A percentile compares a stretch with the other conserved stretches of the same genome.
Conservation (phyloP, 2,888 invertebrate species). For the Phortica okadai region DNA sequence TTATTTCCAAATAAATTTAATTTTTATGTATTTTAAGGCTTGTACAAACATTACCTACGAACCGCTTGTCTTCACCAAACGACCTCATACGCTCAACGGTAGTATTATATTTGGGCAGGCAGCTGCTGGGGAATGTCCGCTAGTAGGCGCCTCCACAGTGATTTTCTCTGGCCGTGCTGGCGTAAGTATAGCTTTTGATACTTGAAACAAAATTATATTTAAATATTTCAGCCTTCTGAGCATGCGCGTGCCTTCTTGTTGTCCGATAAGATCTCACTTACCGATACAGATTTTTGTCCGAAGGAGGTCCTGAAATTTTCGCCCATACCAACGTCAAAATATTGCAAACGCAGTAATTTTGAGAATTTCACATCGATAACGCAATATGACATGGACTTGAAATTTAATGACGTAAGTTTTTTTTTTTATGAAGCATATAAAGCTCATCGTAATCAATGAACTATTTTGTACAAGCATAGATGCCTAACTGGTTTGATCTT, state of each 20-base stretch:
- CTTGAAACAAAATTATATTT: not conserved
- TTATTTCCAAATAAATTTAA: conserved; percentile 32
- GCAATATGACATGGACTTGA: conserved; percentile 72
- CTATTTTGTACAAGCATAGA: conserved; percentile 53
- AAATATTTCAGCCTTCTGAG: conserved; percentile 68
- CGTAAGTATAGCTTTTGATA: conserved; percentile 59
- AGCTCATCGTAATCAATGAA: not conserved
- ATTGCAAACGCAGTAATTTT: conserved; percentile 75
- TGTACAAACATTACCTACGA: conserved; percentile 73
- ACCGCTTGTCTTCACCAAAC: conserved; percentile 74
- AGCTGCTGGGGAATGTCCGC: conserved; percentile 65
- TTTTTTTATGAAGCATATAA: not conserved
- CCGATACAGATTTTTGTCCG: conserved; percentile 73
- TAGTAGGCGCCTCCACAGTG: conserved; percentile 65
- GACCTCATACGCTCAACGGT: conserved; percentile 73
- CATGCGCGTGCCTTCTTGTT: conserved; percentile 71
- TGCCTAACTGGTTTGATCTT: conserved; percentile 75
- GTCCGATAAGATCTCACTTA: conserved; percentile 71
- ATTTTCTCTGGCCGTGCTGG: conserved; percentile 72
- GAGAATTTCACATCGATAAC: conserved; percentile 75
- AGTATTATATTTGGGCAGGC: conserved; percentile 72
- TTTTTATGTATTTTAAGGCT: conserved; percentile 59
- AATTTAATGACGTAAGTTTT: conserved; percentile 71
- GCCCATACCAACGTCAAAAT: conserved; percentile 75
- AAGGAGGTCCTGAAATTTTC: conserved; percentile 75